Conservation (phyloP, 2,113 vertebrate species). For the Oncorhynchus kisutch region DNA sequence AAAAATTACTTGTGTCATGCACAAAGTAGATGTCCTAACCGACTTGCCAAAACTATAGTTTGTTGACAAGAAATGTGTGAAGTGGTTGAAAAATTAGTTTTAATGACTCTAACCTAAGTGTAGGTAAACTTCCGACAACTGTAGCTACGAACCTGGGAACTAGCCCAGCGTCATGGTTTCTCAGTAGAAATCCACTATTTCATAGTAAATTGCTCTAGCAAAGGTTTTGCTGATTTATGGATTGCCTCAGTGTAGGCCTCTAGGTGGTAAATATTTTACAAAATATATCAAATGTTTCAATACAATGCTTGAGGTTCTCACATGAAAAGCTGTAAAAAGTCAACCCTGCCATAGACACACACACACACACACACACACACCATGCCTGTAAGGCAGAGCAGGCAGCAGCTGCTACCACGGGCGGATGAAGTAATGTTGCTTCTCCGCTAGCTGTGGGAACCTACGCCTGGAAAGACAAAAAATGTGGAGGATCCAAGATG, state of each 20-base stretch:
- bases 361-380: conserved; percentile 20
- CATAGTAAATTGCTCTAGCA: conserved; percentile 48
- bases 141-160: not conserved
- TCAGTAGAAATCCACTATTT: conserved; percentile 40
- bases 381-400: conserved; percentile 31
- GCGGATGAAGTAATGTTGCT: conserved; percentile 35
- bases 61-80: too few relatives aligned
- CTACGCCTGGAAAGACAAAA: conserved; percentile 28
- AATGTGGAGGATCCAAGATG: conserved; percentile 27
- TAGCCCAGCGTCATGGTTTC: conserved; percentile 8
- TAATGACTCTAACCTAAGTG: too few relatives aligned
- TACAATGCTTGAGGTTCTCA: conserved; percentile 10
- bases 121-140: too few relatives aligned
- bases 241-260: conserved; percentile 45
- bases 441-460: conserved; percentile 32
- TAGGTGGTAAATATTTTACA: conserved; percentile 43
- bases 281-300: conserved; percentile 37
- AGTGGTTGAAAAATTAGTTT: too few relatives aligned
- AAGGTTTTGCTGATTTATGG: conserved; percentile 51
- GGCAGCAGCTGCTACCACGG: conserved; percentile 45
- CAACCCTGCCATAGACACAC: not conserved
- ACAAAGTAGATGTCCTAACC: too few relatives aligned
- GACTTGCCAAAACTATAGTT: too few relatives aligned
- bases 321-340: not conserved
- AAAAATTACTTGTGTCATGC: too few relatives aligned